These are phyloP conservation scores for Natrix natrix DNA, from an alignment of 2,797 vertebrate genomes.

Conservation along the genomic window DNA sequence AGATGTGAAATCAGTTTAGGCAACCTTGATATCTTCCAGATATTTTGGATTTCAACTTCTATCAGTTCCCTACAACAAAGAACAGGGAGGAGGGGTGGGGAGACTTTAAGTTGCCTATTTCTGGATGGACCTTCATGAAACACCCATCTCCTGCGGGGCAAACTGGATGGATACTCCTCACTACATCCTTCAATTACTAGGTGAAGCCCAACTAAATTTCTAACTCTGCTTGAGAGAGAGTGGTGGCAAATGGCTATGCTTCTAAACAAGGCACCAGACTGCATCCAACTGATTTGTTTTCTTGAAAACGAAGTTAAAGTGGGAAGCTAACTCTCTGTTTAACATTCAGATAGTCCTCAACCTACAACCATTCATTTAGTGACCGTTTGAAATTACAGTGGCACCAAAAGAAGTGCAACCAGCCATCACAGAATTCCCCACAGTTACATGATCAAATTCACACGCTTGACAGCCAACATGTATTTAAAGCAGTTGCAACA, in stretches of 20 bases:
- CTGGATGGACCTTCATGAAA: background rate
- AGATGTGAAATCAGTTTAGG: background rate
- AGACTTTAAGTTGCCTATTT: background rate
- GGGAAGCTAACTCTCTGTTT: background rate
- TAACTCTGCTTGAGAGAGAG: background rate
- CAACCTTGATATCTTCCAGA: background rate
- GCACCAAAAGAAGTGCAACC: background rate
- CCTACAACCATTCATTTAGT: background rate
- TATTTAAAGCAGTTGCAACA: background rate
- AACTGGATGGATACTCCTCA: background rate
- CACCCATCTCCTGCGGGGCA: background rate
- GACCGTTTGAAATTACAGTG: background rate
- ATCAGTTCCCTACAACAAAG: background rate
- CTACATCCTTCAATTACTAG: background rate
- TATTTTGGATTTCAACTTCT: background rate
- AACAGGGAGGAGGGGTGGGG: rapidly evolving
- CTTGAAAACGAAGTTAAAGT: background rate
- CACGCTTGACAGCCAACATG: background rate
- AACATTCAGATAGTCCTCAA: background rate
- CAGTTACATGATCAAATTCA: background rate
- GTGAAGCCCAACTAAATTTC: background rate
- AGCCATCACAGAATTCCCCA: background rate
- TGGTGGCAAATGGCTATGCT: background rate
- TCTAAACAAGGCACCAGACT: background rate
- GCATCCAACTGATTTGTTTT: background rate